Evolutionary conservation across 2,113 vertebrate species (phyloP).

Genomic region (Natator depressus): DNA sequence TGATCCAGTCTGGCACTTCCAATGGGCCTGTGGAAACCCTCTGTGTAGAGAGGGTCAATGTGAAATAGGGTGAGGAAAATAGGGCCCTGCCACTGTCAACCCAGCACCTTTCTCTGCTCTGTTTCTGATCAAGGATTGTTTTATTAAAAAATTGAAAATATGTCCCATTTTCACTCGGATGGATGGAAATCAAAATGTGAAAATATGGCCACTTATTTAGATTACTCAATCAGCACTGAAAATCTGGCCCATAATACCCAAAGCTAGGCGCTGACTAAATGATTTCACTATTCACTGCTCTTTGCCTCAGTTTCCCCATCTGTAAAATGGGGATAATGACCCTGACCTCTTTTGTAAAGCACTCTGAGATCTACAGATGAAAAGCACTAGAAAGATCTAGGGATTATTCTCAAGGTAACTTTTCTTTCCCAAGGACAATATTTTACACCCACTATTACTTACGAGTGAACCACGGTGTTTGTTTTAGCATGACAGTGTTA

Average conservation of each 20-base stretch:
- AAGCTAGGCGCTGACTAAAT: background rate
- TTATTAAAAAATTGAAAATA: too few species aligned
- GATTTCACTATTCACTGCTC: background rate
- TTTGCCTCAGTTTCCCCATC: background rate
- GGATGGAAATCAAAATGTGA: background rate
- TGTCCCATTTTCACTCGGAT: background rate
- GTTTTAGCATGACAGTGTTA: background rate
- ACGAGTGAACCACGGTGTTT: background rate
- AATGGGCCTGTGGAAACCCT: background rate
- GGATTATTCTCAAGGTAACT: background rate
- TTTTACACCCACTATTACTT: background rate
- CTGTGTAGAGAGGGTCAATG: background rate
- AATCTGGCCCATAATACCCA: background rate
- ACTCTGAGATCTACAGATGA: background rate
- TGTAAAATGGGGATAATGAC: background rate
- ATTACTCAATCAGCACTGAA: rapidly evolving
- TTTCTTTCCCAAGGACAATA: background rate
- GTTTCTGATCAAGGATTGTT: background rate
- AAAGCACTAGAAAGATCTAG: background rate
- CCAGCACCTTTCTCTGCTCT: background rate
- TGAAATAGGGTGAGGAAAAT: background rate
- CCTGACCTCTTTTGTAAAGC: background rate
- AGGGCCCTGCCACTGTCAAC: too few species aligned
- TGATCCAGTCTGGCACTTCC: background rate
- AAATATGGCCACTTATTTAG: background rate